Evolutionary conservation across 2,888 invertebrate genomes (phyloP).

Genomic region (Alcis repandata): DNA sequence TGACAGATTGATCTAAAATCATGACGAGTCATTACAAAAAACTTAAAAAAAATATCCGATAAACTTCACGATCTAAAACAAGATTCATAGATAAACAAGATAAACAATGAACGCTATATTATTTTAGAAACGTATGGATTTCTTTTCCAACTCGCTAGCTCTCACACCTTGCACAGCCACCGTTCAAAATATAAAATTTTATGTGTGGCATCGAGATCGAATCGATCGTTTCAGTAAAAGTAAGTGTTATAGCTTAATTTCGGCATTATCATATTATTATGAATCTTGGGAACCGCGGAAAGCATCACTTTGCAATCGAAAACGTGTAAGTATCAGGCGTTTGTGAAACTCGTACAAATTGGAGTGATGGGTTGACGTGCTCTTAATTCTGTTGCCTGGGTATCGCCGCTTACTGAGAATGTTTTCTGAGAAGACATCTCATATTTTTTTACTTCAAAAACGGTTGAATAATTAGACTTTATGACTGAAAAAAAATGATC

Average conservation of each 20-base stretch:
- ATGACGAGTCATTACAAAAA: too few relatives aligned
- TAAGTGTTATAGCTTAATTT: constrained; percentile 86
- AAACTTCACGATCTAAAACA: too few relatives aligned
- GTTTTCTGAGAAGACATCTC: constrained; percentile 17
- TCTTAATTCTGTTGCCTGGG: constrained; percentile 11
- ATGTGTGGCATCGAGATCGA: constrained; percentile 72
- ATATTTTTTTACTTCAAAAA: background rate
- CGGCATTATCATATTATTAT: constrained; percentile 73
- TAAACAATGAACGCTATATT: background rate
- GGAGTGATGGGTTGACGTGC: constrained; percentile 8
- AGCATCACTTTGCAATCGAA: constrained; percentile 32
- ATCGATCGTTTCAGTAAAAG: constrained; percentile 69
- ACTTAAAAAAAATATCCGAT: too few relatives aligned
- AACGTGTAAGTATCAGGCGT: constrained; percentile 14
- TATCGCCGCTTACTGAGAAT: constrained; percentile 9
- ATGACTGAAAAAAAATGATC: too few relatives aligned
- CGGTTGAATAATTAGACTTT: background rate
- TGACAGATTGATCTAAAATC: too few relatives aligned
- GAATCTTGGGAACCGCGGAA: constrained; percentile 30
- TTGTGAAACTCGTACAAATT: constrained; percentile 26
- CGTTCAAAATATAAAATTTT: constrained; percentile 83
- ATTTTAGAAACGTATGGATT: background rate
- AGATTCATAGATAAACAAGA: too few relatives aligned
- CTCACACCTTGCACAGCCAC: constrained; percentile 42
- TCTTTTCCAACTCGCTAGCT: constrained; percentile 44